Evolutionary conservation across 2,888 invertebrate genomes (phyloP), one percentile per base, ranked within the genome.

Genomic region (Lepidocyrtoides sp.): DNA sequence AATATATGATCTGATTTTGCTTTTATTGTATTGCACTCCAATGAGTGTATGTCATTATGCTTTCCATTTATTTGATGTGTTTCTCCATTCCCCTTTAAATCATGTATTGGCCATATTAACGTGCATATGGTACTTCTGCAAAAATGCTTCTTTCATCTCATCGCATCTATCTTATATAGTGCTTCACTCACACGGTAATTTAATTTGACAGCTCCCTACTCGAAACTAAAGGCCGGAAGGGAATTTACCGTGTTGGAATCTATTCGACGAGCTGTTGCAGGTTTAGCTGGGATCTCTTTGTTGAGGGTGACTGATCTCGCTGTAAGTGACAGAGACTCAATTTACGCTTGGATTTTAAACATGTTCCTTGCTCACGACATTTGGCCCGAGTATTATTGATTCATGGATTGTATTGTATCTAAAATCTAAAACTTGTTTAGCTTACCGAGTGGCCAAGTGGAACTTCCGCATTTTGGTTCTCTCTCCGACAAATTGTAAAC

Each of bases 241-340:
- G 94, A 94, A 85, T 94, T 94, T 81, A 93, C 94, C 20, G 95
- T 94, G 41, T 93, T 94, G 93, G 95, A 95, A 75, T 95, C 95
- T 36, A 95, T 95, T 72, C 93, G 95, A 48, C 92, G 95, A 91
- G 94, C 94, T 14, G 94, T 95, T 57, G 95, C 95, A 20, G 94
- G 95, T 51, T 93, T 95, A 8, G 95, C 95, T 60, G 94, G 94
- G n/a, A 95, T 95, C 48, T 95, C 95, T 23, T 94, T 95, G 17
- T 93, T 95, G 17, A 92, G 95, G 86, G 94, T 95, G 81, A 95
- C 95, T 44, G 95, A 95, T 92, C 93, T 95, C n/a, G 94, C 94
- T 90, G 95, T 95, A 92, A 94, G 94, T 93, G 44, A 36, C 20
- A 54, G 29, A 36, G 54, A 57, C 26, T 60, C 72, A 36, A 17